phyloP scores from a whole-genome alignment of 2,113 vertebrate species.

The Callaeas wilsoni region DNA sequence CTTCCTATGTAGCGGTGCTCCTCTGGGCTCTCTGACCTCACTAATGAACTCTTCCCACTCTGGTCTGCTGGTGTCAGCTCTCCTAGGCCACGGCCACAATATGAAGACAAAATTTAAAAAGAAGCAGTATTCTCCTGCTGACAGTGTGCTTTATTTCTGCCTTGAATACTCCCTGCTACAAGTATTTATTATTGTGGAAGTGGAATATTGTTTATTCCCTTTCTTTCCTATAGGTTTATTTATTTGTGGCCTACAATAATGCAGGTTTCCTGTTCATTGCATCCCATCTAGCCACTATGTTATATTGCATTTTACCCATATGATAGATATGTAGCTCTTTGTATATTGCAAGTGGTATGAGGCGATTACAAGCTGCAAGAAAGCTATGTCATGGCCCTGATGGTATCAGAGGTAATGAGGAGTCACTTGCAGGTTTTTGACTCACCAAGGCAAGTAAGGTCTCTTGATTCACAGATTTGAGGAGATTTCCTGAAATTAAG shows the following conservation, averaged over 20 bases:
- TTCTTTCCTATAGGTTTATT: neutral
- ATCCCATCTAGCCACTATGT: neutral
- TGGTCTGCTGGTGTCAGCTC: neutral
- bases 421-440: neutral
- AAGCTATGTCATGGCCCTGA: neutral
- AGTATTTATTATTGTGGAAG: neutral
- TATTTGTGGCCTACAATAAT: neutral
- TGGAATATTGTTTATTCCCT: neutral
- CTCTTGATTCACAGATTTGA: neutral
- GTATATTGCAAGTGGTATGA: neutral
- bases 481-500: neutral
- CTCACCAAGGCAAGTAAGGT: neutral
- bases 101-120: neutral
- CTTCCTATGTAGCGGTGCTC: neutral
- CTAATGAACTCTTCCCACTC: neutral
- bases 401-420: neutral
- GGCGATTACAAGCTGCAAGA: neutral
- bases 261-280: neutral
- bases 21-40: neutral
- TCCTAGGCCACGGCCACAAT: neutral
- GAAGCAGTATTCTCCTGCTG: neutral
- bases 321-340: neutral
- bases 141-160: neutral
- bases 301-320: neutral
- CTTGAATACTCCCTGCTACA: neutral